Conservation (phyloP, 2,113 vertebrate species). For the Pseudorhombus dupliciocellatus region DNA sequence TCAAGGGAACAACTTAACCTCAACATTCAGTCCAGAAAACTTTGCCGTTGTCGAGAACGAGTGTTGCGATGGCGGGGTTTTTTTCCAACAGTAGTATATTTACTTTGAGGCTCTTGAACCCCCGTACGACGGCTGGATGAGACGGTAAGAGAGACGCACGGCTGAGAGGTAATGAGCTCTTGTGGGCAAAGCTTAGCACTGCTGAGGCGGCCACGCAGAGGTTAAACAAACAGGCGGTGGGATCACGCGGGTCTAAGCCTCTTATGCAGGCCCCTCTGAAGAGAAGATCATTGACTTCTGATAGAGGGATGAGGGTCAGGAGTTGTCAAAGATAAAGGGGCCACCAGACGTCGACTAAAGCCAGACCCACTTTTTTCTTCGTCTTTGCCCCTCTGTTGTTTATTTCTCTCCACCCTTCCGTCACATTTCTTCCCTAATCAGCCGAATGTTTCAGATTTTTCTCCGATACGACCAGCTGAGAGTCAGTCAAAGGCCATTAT, state of each 20-base stretch:
- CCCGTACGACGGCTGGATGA: conserved; percentile 4
- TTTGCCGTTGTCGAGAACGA: too few relatives aligned
- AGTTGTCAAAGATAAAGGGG: conserved; percentile 40
- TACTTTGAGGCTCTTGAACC: too few relatives aligned
- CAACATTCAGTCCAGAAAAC: too few relatives aligned
- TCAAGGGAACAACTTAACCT: too few relatives aligned
- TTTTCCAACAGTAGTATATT: too few relatives aligned
- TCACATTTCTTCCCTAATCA: background rate
- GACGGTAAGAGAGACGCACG: conserved; percentile 6
- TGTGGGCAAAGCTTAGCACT: conserved; percentile 61
- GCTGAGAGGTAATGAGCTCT: conserved; percentile 65
- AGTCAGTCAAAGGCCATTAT: conserved; percentile 44
- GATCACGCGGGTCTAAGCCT: conserved; percentile 77
- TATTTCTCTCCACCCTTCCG: conserved; percentile 3
- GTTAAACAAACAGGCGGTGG: conserved; percentile 74
- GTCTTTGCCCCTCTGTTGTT: background rate
- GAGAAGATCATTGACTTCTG: conserved; percentile 77
- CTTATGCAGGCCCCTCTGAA: conserved; percentile 66
- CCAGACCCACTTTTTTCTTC: background rate
- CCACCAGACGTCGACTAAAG: background rate
- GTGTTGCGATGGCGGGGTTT: too few relatives aligned
- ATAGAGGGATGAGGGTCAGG: conserved; percentile 63
- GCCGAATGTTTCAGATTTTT: conserved; percentile 11
- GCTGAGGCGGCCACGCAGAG: conserved; percentile 64
- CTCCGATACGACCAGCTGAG: conserved; percentile 6